Percentiles rank a stretch among this genome's conserved stretches.
phyloP scores from a whole-genome alignment of 2,797 vertebrate species.

The Coregonus suidteri region DNA sequence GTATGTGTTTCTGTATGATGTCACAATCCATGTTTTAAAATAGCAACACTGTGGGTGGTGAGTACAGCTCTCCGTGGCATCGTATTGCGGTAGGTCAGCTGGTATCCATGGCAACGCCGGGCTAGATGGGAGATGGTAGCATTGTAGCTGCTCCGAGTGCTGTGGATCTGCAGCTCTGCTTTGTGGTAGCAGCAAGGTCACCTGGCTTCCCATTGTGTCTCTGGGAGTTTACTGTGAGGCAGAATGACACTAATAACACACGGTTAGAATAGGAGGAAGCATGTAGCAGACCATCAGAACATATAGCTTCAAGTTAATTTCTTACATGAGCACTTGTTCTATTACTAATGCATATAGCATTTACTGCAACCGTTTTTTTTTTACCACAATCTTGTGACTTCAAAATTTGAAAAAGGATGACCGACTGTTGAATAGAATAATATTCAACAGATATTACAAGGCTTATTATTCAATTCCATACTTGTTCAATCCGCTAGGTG shows the following conservation, averaged over 20 bases:
- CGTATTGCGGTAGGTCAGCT: conserved; percentile 29
- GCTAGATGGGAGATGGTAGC: background rate
- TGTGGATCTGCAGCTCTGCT: background rate
- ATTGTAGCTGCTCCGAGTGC: background rate
- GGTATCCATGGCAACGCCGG: conserved; percentile 27
- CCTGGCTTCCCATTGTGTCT: background rate
- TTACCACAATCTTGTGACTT: background rate
- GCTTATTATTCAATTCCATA: background rate
- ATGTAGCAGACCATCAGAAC: background rate
- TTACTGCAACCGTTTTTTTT: background rate
- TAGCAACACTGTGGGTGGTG: conserved; percentile 33
- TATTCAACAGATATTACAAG: background rate
- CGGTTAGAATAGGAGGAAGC: background rate
- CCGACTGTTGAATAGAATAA: background rate
- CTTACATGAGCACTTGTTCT: background rate
- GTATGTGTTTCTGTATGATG: background rate
- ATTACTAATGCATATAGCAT: background rate
- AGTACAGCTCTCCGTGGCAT: conserved; percentile 41
- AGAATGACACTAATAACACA: background rate
- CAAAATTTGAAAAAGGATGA: background rate
- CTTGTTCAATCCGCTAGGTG: background rate
- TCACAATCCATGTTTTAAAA: conserved; percentile 15
- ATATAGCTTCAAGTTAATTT: too few relatives aligned
- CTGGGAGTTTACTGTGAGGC: background rate
- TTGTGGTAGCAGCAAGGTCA: conserved; percentile 17